Evolutionary conservation across 2,113 vertebrate species (phyloP).

Genomic region (Chionomys nivalis): DNA sequence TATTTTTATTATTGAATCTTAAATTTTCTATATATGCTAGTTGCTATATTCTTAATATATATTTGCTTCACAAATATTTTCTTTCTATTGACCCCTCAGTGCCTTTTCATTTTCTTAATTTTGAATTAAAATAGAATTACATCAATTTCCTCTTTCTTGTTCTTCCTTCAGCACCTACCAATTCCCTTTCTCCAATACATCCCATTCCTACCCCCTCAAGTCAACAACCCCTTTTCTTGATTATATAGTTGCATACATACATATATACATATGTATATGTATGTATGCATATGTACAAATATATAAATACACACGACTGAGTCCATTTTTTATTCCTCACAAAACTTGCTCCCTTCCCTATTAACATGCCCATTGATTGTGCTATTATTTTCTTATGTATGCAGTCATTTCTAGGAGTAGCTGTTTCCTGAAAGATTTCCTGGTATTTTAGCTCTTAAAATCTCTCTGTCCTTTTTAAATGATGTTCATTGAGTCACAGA

Average conservation of each 20-base stretch:
- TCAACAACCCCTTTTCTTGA: too few species aligned
- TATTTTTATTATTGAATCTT: neutral
- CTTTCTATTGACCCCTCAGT: neutral
- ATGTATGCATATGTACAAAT: neutral
- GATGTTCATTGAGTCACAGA: too few species aligned
- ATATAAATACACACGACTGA: neutral
- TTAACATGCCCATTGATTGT: neutral
- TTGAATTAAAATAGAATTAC: neutral
- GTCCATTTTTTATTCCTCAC: neutral
- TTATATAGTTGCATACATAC: neutral
- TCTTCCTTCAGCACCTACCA: too few species aligned
- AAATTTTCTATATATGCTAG: neutral
- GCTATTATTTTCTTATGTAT: neutral
- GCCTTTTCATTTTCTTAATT: neutral
- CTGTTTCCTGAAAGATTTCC: neutral
- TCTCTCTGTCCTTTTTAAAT: neutral
- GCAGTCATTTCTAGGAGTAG: neutral
- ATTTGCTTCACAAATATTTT: neutral
- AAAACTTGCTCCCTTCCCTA: neutral
- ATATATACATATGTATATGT: neutral
- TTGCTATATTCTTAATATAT: neutral
- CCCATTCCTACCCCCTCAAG: neutral
- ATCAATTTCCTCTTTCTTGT: neutral
- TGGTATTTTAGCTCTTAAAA: neutral
- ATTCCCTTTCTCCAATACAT: accelerated